A percentile compares a stretch with the other conserved stretches of the same genome.
These are phyloP conservation scores for Rotaria macrura DNA, from an alignment of 2,888 invertebrate species.

Conservation along the genomic window DNA sequence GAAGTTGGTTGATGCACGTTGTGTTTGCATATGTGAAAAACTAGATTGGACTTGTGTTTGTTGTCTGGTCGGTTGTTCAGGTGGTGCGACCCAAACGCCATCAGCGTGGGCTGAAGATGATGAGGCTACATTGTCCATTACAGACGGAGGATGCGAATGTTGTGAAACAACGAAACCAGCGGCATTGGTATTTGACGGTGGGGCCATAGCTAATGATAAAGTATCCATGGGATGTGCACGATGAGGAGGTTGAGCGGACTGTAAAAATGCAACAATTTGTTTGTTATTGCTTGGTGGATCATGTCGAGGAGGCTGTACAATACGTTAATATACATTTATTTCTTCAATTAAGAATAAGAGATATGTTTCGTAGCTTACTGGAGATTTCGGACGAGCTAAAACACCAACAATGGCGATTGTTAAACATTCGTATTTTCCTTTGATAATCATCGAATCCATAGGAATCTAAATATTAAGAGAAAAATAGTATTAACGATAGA, in stretches of 20 bases:
- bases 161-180: neutral
- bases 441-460: neutral
- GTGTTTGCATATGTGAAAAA: neutral
- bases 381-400: constrained; percentile 3
- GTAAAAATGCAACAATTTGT: constrained; percentile 11
- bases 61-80: neutral
- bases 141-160: neutral
- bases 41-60: neutral
- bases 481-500: neutral
- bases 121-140: neutral
- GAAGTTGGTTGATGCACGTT: neutral
- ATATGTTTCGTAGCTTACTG: neutral
- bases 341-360: neutral
- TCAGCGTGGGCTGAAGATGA: neutral
- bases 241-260: neutral
- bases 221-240: constrained; percentile 14
- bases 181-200: neutral
- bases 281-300: neutral
- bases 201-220: neutral
- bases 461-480: neutral
- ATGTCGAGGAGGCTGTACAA: neutral
- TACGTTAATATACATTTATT: neutral
- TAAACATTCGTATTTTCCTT: neutral
- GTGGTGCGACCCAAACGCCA: constrained; percentile 12
- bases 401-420: neutral